Evolutionary conservation across 37 sponge, comb jelly and placozoan species (phyloP).

Genomic region (Halichondria panicea): DNA sequence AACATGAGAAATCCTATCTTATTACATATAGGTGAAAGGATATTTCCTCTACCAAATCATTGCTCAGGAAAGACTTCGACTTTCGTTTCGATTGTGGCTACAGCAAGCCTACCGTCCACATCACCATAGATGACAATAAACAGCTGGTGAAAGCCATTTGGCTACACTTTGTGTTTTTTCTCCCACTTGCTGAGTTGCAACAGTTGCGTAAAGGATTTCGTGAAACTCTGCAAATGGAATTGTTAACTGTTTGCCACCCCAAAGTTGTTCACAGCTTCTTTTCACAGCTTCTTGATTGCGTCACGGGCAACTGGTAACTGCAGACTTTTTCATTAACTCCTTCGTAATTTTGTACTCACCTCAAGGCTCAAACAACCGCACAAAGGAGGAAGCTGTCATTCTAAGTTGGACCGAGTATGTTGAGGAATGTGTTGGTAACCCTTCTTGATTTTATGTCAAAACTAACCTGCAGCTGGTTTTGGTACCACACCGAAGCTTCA

Average conservation of each 20-base stretch:
- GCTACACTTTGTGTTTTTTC: slow-evolving; percentile 30
- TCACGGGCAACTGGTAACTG: not conserved
- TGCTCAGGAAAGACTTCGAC: not conserved
- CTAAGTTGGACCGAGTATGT: slow-evolving; percentile 23
- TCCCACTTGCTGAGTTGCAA: slow-evolving; percentile 20
- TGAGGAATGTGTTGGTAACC: slow-evolving; percentile 1
- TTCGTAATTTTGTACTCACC: slow-evolving; percentile 13
- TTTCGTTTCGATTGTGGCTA: slow-evolving; percentile 32
- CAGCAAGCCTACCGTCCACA: slow-evolving; percentile 3
- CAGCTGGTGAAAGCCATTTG: slow-evolving; percentile 6
- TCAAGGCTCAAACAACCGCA: slow-evolving; percentile 9
- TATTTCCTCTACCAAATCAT: not conserved
- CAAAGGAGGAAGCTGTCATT: slow-evolving; percentile 27
- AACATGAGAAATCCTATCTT: not conserved
- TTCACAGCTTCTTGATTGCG: not conserved
- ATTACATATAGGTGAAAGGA: not conserved
- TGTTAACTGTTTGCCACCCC: not conserved
- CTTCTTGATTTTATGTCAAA: not conserved
- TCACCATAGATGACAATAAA: slow-evolving; percentile 2
- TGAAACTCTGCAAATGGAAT: slow-evolving; percentile 31
- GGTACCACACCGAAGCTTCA: not conserved
- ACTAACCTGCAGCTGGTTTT: slow-evolving; percentile 29
- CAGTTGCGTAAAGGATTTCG: slow-evolving; percentile 24
- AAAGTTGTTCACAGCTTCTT: slow-evolving; percentile 1
- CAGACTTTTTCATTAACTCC: not conserved